Percentiles rank a stretch among this genome's conserved stretches.
Conservation (phyloP, 2,797 vertebrate genomes). For the Macropus fuliginosus region DNA sequence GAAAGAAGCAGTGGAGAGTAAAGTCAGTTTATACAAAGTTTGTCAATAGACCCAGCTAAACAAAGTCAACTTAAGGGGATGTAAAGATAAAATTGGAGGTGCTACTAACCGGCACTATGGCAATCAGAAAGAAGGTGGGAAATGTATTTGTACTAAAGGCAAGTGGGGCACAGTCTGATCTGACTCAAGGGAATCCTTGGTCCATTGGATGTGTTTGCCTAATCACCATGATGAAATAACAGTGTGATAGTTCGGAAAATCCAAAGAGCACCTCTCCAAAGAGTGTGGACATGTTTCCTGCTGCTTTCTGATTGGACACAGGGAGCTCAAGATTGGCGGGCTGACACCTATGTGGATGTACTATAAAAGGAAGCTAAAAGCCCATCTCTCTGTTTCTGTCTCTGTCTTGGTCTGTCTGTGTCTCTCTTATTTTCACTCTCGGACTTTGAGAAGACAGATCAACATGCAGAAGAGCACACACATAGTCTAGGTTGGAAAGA, state of each 20-base stretch:
- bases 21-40: not conserved
- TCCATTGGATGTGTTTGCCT: not conserved
- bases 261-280: not conserved
- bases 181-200: not conserved
- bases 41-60: not conserved
- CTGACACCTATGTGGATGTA: not conserved
- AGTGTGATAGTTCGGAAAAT: not conserved
- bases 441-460: not conserved
- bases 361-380: not conserved
- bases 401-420: not conserved
- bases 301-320: not conserved
- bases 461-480: not conserved
- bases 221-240: not conserved
- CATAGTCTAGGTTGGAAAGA: not conserved
- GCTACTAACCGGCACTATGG: not conserved
- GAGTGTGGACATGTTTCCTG: not conserved
- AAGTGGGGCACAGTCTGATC: not conserved
- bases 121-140: too few species aligned
- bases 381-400: not conserved
- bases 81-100: not conserved
- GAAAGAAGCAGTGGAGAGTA: not conserved
- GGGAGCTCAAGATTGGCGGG: not conserved
- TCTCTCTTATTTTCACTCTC: not conserved
- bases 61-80: not conserved
- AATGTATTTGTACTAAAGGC: not conserved